Conservation (phyloP, 2,888 invertebrate species). For the Agriopis leucophaearia region DNA sequence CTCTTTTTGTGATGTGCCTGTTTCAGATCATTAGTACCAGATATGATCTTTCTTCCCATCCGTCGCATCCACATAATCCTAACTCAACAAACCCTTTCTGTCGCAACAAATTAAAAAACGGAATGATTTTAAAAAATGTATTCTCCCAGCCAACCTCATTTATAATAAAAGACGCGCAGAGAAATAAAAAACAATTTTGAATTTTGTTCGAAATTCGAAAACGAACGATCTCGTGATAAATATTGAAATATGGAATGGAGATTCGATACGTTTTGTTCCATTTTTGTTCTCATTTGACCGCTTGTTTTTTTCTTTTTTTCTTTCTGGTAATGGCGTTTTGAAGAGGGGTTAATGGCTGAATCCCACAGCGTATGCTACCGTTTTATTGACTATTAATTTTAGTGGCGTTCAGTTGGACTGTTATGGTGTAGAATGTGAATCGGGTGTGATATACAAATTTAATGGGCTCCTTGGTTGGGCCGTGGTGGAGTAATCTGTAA, state of each 20-base stretch:
- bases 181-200: conserved; percentile 66
- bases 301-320: conserved; percentile 47
- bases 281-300: conserved; percentile 63
- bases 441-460: conserved; percentile 49
- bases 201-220: conserved; percentile 84
- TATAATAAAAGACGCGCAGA: conserved; percentile 72
- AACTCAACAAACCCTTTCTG: conserved; percentile 40
- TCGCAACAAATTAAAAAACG: conserved; percentile 68
- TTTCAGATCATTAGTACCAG: no score
- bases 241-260: conserved; percentile 84
- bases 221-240: conserved; percentile 83
- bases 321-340: conserved; percentile 68
- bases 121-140: conserved; percentile 72
- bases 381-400: conserved; percentile 79
- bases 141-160: conserved; percentile 69
- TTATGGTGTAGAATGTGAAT: conserved; percentile 50
- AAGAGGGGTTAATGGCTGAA: conserved; percentile 70
- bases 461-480: conserved; percentile 47
- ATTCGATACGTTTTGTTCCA: conserved; percentile 73
- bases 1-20: no score
- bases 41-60: conserved; percentile 29
- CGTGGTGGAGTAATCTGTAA: conserved; percentile 47
- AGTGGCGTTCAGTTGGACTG: conserved; percentile 52
- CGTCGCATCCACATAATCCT: conserved; percentile 13
- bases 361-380: conserved; percentile 72